A percentile compares a stretch with the other conserved stretches of the same genome.
Conservation (phyloP, 2,113 vertebrate species). For the Orcinus orca region DNA sequence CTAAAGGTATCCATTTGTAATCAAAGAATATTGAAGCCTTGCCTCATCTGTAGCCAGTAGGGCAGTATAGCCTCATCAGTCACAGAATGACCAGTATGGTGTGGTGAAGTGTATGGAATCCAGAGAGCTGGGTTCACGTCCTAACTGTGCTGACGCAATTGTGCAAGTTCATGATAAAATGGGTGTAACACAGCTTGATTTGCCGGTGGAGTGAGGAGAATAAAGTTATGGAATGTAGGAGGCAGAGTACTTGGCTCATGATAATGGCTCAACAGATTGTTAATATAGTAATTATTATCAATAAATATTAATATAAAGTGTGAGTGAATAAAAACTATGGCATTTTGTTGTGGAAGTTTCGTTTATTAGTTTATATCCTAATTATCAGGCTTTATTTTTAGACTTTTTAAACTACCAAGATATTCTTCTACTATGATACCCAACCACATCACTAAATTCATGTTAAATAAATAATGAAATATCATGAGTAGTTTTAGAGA, state of each 20-base stretch:
- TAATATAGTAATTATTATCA: background rate
- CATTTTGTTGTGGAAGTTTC: background rate
- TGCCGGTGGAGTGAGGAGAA: background rate
- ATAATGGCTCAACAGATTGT: background rate
- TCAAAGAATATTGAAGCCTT: background rate
- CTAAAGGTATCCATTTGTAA: background rate
- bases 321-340: background rate
- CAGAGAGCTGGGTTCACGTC: background rate
- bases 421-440: background rate
- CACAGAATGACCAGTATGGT: background rate
- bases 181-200: background rate
- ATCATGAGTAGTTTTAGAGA: background rate
- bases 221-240: background rate
- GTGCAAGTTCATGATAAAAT: background rate
- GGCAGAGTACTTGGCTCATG: background rate
- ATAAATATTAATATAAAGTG: background rate
- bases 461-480: background rate
- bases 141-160: background rate
- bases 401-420: background rate
- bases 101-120: background rate
- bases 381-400: background rate
- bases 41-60: background rate
- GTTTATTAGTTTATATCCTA: background rate
- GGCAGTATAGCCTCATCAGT: background rate
- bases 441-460: background rate